Evolutionary conservation across 2,797 vertebrate genomes (phyloP), one percentile per base, ranked within the genome.

Genomic region (Pseudomugil tenellus): DNA sequence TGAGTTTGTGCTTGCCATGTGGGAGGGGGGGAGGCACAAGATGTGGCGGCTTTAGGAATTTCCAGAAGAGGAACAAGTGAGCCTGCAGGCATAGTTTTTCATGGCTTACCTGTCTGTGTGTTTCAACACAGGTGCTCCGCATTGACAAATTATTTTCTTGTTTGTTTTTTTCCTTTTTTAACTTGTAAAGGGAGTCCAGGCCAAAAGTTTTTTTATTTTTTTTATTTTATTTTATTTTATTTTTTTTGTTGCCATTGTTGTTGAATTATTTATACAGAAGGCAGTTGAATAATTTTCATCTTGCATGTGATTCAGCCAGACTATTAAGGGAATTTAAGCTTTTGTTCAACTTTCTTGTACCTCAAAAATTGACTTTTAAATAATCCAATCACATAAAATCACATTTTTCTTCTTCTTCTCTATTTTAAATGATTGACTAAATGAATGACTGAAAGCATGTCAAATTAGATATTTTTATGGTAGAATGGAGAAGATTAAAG

Each of bases 31-130:
- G 72, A 73, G 70, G 60, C 48, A 63, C 61, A 64, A 37, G 43
- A 79, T 51, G 60, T 70, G 77, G 80, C 85, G 81, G 77, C 81
- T 77, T 77, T 75, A 90, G 87, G 90, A 92, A 92, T 91, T 92
- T 92, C 76, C 85, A 88, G 74, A 48, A n/a, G 31, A 72, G 79
- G 86, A 92, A 89, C 87, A 86, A 80, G 76, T 70, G 55, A 82
- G 82, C 87, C 91, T 29, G 16, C 65, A 87, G 89, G 92, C 85
- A 0, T 56, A n/a, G 72, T 73, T 81, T 89, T 89, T 66, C 67
- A 85, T 81, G 54, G 37, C 72, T 49, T 91, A 85, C 92, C 88
- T 92, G 90, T 83, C 87, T 73, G 81, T 80, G 74, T 85, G 75
- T 79, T 91, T 88, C 87, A 72, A 76, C 76, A 72, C 54, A 39